Base-by-base conservation (phyloP, 92 coral and sea anemone genomes). In the Epizoanthus ramosus region DNA sequence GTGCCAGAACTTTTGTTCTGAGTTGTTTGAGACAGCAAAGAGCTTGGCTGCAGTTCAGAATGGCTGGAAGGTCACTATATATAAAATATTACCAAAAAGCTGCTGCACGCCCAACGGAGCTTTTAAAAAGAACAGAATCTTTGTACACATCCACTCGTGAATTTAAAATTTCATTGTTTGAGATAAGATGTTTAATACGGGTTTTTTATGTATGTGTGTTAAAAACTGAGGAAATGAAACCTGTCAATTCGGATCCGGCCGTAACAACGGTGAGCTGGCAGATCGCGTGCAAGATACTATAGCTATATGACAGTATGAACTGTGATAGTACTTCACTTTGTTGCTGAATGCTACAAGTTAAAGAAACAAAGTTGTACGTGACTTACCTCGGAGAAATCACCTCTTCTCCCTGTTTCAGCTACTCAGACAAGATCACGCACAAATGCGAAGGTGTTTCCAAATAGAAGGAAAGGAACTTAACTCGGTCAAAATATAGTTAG, bases 241-340 rank as follows among this genome's bases (percentile, higher is more conserved):
- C 9, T 7, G 16, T 67, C 18, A 16, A 35, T 6, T 41, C 35
- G 15, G 33, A 19, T 25, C 15, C 10, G 70, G n/a, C n/a, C n/a
- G 71, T 25, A 33, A 33, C 17, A 2, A 16, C 47, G 22, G 16
- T 0, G 54, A 50, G 15, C 1, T 9, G 18, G 14, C 5, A 33
- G 43, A 67, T 67, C 72, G 13, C 23, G 72, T 67, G 72, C 72
- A 65, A 65, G 16, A 65, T 65, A 13, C 16, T 23, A 28, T 28
- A n/a, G 31, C 31, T 28, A 6, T 37, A 13, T 28, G n/a, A 65
- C 25, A 16, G 39, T 24, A 17, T 25, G n/a, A n/a, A n/a, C n/a
- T n/a, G n/a, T n/a, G 1, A 22, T 16, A 3, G 14, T 33, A 24
- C 12, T 5, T 67, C 17, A 67, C 22, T 9, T 18, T 16, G 25